These are phyloP conservation scores for Heliconius hermathena DNA, from an alignment of 1,140 invertebrate genomes.

Conservation along the genomic window DNA sequence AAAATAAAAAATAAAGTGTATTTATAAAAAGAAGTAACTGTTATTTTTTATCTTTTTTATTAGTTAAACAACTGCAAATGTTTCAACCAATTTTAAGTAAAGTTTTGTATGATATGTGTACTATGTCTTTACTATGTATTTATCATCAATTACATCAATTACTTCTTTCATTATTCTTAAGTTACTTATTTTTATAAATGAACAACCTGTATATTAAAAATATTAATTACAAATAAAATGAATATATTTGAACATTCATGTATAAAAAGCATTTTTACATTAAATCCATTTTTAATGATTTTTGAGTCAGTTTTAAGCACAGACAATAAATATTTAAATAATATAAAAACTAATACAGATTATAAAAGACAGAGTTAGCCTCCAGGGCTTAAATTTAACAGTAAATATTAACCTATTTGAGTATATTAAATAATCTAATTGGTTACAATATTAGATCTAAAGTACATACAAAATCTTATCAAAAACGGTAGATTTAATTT, in stretches of 20 bases:
- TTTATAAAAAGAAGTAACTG: background rate
- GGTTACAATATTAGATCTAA: constrained; percentile 38
- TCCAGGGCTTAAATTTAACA: constrained; percentile 36
- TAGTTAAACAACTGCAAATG: too few relatives aligned
- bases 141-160: too few relatives aligned
- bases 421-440: constrained; percentile 38
- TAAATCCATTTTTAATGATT: too few relatives aligned
- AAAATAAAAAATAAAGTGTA: background rate
- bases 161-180: too few relatives aligned
- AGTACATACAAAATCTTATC: constrained; percentile 28
- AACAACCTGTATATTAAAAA: too few relatives aligned
- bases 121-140: too few relatives aligned
- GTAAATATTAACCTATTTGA: constrained; percentile 37
- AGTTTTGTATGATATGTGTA: too few relatives aligned
- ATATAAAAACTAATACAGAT: constrained; percentile 22
- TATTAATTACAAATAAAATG: too few relatives aligned
- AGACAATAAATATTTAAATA: constrained; percentile 21
- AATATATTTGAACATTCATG: too few relatives aligned
- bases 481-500: constrained; percentile 1
- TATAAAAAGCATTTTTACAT: too few relatives aligned
- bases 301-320: background rate
- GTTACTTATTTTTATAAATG: too few relatives aligned
- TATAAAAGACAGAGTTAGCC: constrained; percentile 27
- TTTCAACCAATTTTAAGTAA: too few relatives aligned
- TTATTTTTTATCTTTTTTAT: background rate